Evolutionary conservation across 2,797 vertebrate species (phyloP), one percentile per base, ranked within the genome.

Genomic region (Peromyscus nudipes): DNA sequence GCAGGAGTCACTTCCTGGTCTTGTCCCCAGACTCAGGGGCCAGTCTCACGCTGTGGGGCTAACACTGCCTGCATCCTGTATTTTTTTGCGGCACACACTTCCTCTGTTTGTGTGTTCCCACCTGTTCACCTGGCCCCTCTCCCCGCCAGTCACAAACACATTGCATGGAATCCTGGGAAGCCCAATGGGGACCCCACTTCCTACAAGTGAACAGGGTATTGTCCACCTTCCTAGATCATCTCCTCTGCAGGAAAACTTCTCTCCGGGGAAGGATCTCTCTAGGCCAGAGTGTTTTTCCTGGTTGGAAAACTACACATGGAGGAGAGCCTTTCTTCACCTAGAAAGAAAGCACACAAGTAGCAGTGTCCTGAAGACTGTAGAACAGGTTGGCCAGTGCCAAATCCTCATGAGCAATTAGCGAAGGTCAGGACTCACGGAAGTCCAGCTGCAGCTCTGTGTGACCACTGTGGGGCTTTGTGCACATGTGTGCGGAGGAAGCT

Each of bases 41-140:
- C 1, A 17, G 46, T 31, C 57, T 67, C 46, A 43, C 4, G 17
- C 49, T 0, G 10, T 19, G 67, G 64, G 57, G 27, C 76, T 29
- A 17, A 14, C 76, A 27, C 69, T 0, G 6, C 49, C 69, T 0
- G 6, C 43, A n/a, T 79, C 85, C 91, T 65, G 55, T n/a, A 2
- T 4, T 49, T 71, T 60, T 25, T 77, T 64, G 86, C 43, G 31
- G 65, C 55, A 14, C 7, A 2, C 64, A 37, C 81, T 96, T 96
- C 96, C 96, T 96, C 62, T 91, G 75, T 97, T 96, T 94, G 95
- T 96, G 89, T 40, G n/a, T 57, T 89, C 27, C 79, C 92, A 96
- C 95, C 85, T 96, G 98, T 65, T 73, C 37, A 13, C 46, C 37
- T 94, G 29, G 57, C 21, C 85, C 55, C 25, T 89, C 40, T 92